Percentiles rank a stretch among this genome's conserved stretches.
phyloP scores from a whole-genome alignment of 2,888 invertebrate genomes.

The Cancer borealis region DNA sequence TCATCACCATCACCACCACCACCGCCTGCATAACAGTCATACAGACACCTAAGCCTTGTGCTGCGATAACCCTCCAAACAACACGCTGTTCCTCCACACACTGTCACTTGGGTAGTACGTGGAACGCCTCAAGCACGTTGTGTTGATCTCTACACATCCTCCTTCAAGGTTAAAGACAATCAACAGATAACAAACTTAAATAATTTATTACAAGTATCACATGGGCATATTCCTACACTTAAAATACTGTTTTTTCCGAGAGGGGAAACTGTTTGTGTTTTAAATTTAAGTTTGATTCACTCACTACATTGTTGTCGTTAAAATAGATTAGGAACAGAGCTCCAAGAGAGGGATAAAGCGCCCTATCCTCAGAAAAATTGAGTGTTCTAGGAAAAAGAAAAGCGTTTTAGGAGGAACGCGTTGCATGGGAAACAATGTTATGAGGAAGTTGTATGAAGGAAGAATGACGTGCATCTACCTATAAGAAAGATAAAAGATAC shows the following conservation, averaged over 20 bases:
- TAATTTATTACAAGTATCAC: not conserved
- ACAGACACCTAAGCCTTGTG: not conserved
- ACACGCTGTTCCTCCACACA: too few species aligned
- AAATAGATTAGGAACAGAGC: not conserved
- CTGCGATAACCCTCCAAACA: not conserved
- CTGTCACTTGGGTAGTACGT: too few species aligned
- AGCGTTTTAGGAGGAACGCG: not conserved
- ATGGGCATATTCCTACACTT: not conserved
- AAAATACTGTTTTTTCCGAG: too few species aligned
- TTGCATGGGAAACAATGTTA: not conserved
- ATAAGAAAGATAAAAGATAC: not conserved
- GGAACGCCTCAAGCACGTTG: too few species aligned
- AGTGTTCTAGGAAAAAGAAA: not conserved
- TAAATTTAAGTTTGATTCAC: too few species aligned
- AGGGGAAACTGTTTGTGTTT: too few species aligned
- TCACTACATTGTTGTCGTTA: not conserved
- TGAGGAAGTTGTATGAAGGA: not conserved
- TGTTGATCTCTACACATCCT: not conserved
- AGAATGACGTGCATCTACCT: not conserved
- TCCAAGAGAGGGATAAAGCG: not conserved
- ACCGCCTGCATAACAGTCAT: not conserved
- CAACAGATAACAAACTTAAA: slow-evolving; percentile 30
- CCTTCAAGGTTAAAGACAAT: not conserved
- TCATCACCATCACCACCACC: not conserved
- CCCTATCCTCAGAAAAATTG: not conserved